Evolutionary conservation across 1,140 invertebrate species (phyloP).

Genomic region (Leucophenga varia): DNA sequence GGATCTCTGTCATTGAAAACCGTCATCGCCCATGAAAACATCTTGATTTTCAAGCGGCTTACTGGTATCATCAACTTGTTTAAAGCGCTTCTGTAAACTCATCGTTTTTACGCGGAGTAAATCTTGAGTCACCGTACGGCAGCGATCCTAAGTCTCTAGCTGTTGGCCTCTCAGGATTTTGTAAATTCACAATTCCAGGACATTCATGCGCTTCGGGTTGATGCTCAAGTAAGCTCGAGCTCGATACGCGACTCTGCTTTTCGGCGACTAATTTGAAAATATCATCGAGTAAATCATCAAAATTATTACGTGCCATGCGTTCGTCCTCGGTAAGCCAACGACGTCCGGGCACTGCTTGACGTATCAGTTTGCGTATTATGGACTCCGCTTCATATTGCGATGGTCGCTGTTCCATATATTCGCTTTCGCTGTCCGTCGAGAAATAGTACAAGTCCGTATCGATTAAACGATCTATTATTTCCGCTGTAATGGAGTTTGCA

Average conservation of each 20-base stretch:
- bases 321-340: slow-evolving; percentile 39
- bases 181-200: too few species aligned
- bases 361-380: slow-evolving; percentile 37
- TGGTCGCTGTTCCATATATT: slow-evolving; percentile 3
- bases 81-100: slow-evolving; percentile 18
- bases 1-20: not conserved
- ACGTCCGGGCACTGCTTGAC: slow-evolving; percentile 33
- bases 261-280: slow-evolving; percentile 15
- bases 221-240: not conserved
- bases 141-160: too few species aligned
- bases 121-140: not conserved
- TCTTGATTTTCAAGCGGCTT: slow-evolving; percentile 7
- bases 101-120: slow-evolving; percentile 12
- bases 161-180: too few species aligned
- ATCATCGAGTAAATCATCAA: slow-evolving; percentile 27
- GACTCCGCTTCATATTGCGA: slow-evolving; percentile 25
- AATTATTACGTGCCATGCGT: slow-evolving; percentile 26
- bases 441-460: slow-evolving; percentile 39
- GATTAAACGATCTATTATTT: slow-evolving; percentile 38
- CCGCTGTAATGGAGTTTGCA: slow-evolving; percentile 12
- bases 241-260: slow-evolving; percentile 8
- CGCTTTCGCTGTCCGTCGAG: slow-evolving; percentile 36
- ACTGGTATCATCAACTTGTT: slow-evolving; percentile 21
- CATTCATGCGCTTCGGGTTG: slow-evolving; percentile 2
- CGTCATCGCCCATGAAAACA: not conserved